Evolutionary conservation across 2,888 invertebrate species (phyloP), one percentile per base, ranked within the genome.

Genomic region (Palloptera scutellata): DNA sequence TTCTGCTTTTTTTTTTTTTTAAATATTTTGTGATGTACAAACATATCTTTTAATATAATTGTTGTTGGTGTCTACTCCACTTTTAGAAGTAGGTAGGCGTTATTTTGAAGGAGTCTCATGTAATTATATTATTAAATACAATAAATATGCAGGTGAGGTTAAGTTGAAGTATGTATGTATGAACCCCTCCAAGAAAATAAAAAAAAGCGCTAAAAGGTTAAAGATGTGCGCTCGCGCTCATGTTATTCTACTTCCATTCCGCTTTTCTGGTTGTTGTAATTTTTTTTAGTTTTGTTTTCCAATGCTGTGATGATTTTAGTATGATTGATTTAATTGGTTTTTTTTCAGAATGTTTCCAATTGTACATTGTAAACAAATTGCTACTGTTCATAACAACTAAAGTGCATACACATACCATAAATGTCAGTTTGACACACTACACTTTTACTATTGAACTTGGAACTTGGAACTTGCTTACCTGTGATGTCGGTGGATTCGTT

Each of bases 401-500:
- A 61, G 61, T 13, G 48, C 57, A 45, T 57, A 30, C 30, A 30
- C 30, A 30, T 30, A 30, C n/a, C n/a, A n/a, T n/a, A 63, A 54
- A 54, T 55, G 48, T 57, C 55, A 48, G 57, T 48, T 45, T 48
- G 57, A 55, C 55, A 55, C n/a, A n/a, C 54, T 20, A 53, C 17
- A n/a, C 20, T 30, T 30, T 13, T 10, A 5, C 1, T 51, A 30
- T 17, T 41, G 10, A 6, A 13, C 12, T 4, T 9, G 9, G 15
- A 30, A 11, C 20, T 17, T 17, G 10, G 5, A 5, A 40, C 17
- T 12, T n/a, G 78, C 81, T 84, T 81, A 85, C 85, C 84, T 85
- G 85, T 77, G 83, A 81, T 77, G 84, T 78, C 74, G 82, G 82
- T 73, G 84, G 76, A 78, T 79, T 84, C 74, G 85, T 77, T 76